phyloP scores from a whole-genome alignment of 2,797 vertebrate species.

The Gymnothorax reevesii region DNA sequence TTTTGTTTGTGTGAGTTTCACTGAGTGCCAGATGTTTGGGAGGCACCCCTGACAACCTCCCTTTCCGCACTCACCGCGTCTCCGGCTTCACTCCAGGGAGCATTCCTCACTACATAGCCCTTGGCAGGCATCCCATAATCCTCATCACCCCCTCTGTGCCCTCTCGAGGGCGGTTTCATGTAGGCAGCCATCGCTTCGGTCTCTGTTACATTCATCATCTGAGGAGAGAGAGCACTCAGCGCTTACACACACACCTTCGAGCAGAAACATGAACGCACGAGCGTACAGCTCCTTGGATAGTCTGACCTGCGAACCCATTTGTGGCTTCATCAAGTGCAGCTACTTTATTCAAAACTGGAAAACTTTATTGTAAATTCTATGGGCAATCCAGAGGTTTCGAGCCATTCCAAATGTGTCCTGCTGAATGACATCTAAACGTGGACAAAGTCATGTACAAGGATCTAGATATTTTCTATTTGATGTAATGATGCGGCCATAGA shows the following conservation, averaged over 20 bases:
- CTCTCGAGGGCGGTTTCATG: slow-evolving; percentile 80
- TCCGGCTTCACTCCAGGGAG: slow-evolving; percentile 74
- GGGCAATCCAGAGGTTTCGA: too few species aligned
- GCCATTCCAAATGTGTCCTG: too few species aligned
- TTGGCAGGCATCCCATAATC: slow-evolving; percentile 65
- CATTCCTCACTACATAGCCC: slow-evolving; percentile 75
- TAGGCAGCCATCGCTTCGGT: slow-evolving; percentile 80
- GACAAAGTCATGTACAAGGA: too few species aligned
- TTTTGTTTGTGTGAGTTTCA: neutral
- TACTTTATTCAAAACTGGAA: too few species aligned
- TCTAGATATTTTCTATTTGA: too few species aligned
- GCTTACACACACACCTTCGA: neutral
- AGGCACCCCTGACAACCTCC: neutral
- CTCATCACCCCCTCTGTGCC: slow-evolving; percentile 62
- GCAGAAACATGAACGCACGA: neutral
- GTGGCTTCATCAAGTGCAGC: too few species aligned
- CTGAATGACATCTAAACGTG: too few species aligned
- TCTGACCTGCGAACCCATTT: too few species aligned
- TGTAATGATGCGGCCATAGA: too few species aligned
- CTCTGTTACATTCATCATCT: slow-evolving; percentile 82
- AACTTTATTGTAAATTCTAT: too few species aligned
- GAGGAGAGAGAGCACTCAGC: neutral
- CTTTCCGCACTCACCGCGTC: slow-evolving; percentile 63
- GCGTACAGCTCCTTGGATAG: too few species aligned
- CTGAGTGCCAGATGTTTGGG: neutral